Evolutionary conservation across 2,113 vertebrate species (phyloP).

Genomic region (Neotoma lepida): DNA sequence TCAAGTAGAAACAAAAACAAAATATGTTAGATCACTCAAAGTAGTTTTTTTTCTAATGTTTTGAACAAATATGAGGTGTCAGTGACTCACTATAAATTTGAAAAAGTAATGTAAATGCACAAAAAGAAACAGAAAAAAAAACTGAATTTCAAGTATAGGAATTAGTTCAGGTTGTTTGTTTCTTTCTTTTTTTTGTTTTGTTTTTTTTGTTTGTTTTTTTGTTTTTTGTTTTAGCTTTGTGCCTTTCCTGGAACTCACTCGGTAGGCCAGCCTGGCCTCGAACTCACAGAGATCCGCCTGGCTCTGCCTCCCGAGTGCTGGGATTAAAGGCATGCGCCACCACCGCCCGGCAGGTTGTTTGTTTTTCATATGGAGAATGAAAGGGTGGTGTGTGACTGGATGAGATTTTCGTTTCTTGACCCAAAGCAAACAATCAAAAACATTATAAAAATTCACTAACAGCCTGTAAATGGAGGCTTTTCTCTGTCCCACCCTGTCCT

Average conservation of each 20-base stretch:
- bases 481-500: too few relatives aligned
- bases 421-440: background rate
- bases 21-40: background rate
- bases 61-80: background rate
- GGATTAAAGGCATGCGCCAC: too few relatives aligned
- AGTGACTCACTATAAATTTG: background rate
- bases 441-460: background rate
- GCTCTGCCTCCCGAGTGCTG: too few relatives aligned
- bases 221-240: background rate
- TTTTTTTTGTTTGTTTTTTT: too few relatives aligned
- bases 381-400: background rate
- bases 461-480: background rate
- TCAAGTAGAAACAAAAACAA: conserved; percentile 1
- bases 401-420: background rate
- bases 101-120: background rate
- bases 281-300: too few relatives aligned
- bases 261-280: too few relatives aligned
- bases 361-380: background rate
- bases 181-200: background rate
- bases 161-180: background rate
- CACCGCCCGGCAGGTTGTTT: too few relatives aligned
- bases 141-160: background rate
- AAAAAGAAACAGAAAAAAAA: background rate
- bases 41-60: background rate
- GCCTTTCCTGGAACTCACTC: too few relatives aligned